phyloP scores from a whole-genome alignment of 2,113 vertebrate species.

The Forbesichthys agassizii region DNA sequence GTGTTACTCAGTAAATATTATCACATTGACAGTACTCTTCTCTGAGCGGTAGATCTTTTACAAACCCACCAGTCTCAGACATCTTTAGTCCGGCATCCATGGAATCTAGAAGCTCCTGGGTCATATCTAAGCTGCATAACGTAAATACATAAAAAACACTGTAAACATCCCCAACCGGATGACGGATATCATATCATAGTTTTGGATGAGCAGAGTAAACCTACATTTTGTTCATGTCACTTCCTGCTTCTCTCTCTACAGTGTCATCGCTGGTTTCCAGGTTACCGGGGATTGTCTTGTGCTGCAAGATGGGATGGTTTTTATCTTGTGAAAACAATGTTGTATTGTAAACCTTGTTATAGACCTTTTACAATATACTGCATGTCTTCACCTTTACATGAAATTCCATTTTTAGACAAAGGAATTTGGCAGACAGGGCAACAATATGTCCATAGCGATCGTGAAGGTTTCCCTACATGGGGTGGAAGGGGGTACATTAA shows the following conservation, averaged over 20 bases:
- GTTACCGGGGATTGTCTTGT: constrained; percentile 83
- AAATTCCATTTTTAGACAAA: constrained; percentile 95
- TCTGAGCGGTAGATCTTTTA: too few relatives aligned
- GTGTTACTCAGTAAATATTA: neutral
- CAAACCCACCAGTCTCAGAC: constrained; percentile 80
- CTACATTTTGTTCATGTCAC: constrained; percentile 90
- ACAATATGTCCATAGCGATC: constrained; percentile 94
- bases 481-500: neutral
- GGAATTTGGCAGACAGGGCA: constrained; percentile 88
- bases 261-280: constrained; percentile 88
- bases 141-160: neutral
- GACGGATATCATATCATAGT: neutral
- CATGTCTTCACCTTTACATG: constrained; percentile 84
- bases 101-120: constrained; percentile 88
- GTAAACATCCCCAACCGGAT: neutral
- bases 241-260: constrained; percentile 85
- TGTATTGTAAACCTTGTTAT: neutral
- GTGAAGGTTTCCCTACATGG: constrained; percentile 84
- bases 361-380: too few relatives aligned
- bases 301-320: constrained; percentile 38
- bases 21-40: neutral
- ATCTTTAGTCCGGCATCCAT: constrained; percentile 90
- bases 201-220: constrained; percentile 26
- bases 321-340: neutral
- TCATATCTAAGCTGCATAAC: constrained; percentile 86